Conservation (phyloP, 2,113 vertebrate species). For the Gorsachius goisagi region DNA sequence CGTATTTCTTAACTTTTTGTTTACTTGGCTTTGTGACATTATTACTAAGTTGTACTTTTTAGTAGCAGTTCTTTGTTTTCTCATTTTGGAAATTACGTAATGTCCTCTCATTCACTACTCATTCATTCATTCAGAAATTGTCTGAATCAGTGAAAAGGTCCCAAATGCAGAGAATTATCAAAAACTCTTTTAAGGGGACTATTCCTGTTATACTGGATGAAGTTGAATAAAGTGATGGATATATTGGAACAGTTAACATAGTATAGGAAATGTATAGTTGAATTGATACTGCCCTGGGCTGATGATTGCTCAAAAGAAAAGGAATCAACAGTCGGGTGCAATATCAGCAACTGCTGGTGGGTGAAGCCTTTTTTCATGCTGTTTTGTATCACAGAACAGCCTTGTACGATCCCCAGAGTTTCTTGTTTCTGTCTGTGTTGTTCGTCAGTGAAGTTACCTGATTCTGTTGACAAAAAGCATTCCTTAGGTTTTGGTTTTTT, state of each 20-base stretch:
- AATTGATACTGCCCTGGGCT: not conserved
- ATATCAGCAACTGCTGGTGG: fast-evolving
- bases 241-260: not conserved
- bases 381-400: not conserved
- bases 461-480: not conserved
- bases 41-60: not conserved
- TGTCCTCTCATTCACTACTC: not conserved
- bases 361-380: not conserved
- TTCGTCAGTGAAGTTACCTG: not conserved
- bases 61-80: not conserved
- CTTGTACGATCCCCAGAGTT: not conserved
- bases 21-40: not conserved
- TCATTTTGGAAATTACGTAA: not conserved
- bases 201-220: not conserved
- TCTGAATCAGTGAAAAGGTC: not conserved
- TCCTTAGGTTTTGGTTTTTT: not conserved
- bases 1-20: not conserved
- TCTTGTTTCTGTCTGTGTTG: not conserved
- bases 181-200: not conserved
- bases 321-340: not conserved
- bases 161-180: not conserved
- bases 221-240: not conserved
- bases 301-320: not conserved
- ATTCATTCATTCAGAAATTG: not conserved
- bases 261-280: fast-evolving